A percentile compares a stretch with the other conserved stretches of the same genome.
These are phyloP conservation scores for Mycalesis mineus DNA, from an alignment of 2,888 invertebrate genomes.

Conservation along the genomic window DNA sequence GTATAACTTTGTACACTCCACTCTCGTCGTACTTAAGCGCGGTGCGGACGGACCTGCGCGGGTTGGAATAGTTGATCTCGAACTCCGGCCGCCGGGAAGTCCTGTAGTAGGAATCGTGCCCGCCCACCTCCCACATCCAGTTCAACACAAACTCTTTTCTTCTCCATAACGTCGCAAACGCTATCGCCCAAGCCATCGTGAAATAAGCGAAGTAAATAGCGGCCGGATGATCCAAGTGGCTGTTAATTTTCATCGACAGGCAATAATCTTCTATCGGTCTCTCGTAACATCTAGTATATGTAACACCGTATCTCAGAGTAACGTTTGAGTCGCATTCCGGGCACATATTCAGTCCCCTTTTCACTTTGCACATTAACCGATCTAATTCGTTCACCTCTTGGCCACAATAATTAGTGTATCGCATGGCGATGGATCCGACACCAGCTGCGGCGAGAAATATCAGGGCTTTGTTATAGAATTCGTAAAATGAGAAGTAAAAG, in stretches of 20 bases:
- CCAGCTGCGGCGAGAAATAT: slow-evolving; percentile 61
- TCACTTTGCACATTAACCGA: not conserved
- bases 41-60: not conserved
- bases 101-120: slow-evolving; percentile 21
- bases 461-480: slow-evolving; percentile 72
- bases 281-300: not conserved
- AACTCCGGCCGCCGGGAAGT: slow-evolving; percentile 10
- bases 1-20: not conserved
- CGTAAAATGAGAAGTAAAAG: slow-evolving; percentile 78
- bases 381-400: not conserved
- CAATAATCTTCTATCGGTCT: slow-evolving; percentile 4
- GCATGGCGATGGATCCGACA: slow-evolving; percentile 34
- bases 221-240: slow-evolving; percentile 8
- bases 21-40: slow-evolving; percentile 4
- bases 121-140: slow-evolving; percentile 35
- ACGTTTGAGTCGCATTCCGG: not conserved
- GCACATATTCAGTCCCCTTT: not conserved
- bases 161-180: slow-evolving; percentile 30
- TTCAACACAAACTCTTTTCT: slow-evolving; percentile 30
- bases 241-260: not conserved
- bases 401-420: not conserved
- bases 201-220: not conserved
- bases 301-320: not conserved
- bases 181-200: slow-evolving; percentile 13
- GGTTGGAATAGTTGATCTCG: not conserved